A percentile compares a stretch with the other conserved stretches of the same genome.
Evolutionary conservation across 2,113 vertebrate species (phyloP).

Genomic region (Prunella fulvescens): DNA sequence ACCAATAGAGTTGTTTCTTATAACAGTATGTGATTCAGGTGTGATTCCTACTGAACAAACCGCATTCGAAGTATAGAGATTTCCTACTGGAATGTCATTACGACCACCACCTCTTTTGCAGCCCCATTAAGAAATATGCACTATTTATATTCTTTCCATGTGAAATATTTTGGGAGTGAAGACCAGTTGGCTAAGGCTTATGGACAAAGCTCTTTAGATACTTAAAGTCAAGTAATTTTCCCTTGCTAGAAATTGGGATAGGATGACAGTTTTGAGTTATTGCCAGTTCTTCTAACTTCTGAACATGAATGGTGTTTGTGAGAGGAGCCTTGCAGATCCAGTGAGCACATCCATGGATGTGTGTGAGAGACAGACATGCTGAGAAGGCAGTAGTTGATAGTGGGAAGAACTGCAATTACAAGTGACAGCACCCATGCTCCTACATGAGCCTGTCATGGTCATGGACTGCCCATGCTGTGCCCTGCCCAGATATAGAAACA

Average conservation of each 20-base stretch:
- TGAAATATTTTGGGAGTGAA: not conserved
- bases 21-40: not conserved
- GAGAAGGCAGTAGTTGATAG: not conserved
- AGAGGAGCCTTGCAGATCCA: not conserved
- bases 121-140: not conserved
- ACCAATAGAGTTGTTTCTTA: not conserved
- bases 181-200: not conserved
- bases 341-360: rapidly evolving
- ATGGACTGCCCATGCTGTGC: not conserved
- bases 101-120: not conserved
- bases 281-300: not conserved
- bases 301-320: not conserved
- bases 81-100: not conserved
- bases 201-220: not conserved
- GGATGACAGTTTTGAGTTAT: not conserved
- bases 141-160: not conserved
- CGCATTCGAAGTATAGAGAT: not conserved
- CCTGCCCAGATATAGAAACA: not conserved
- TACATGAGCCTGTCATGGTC: not conserved
- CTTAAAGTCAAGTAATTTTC: not conserved
- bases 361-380: not conserved
- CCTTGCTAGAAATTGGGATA: not conserved
- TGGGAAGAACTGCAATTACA: not conserved
- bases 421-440: not conserved
- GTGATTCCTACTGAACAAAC: not conserved